Evolutionary conservation across 2,113 vertebrate species (phyloP), one percentile per base, ranked within the genome.

Genomic region (Megatriorchis doriae): DNA sequence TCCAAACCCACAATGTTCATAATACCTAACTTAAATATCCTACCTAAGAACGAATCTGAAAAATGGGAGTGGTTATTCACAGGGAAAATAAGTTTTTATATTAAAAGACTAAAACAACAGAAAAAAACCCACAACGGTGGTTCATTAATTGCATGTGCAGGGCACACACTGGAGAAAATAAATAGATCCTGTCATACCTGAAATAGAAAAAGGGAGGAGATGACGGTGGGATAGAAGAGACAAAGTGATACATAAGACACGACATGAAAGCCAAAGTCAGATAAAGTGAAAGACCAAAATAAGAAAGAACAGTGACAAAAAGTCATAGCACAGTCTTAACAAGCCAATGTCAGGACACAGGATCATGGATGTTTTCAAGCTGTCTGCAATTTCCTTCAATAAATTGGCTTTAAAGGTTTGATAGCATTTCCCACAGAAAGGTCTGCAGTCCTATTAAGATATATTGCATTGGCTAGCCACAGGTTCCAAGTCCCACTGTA

Each of bases 291-390:
- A 81, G 72, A 61, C 56, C 48, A n/a, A 89, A 94, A 79, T 48
- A 85, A 79, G 86, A 87, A 94, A 90, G 52, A 56, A 19, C n/a
- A 66, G 16, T 86, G 79, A 81, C 86, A 93, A 27, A 80, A 79
- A 88, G 63, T 48, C 79, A 90, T 72, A 86, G 63, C 22, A 43
- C 29, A 42, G 3, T 25, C 59, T 86, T 94, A 95, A 94, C 38
- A 73, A 93, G 88, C 21, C 86, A 83, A 4, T 90, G 90, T 94
- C 95, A 82, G 34, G 90, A 81, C 83, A 89, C 66, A 96, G 58
- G 66, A 82, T 90, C 95, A 86, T 74, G 75, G 88, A 83, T 90
- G 67, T 94, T 92, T 95, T 95, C 92, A 94, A 94, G 63, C 85
- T 92, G 71, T 74, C 95, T 93, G 55, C 79, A 88, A 86, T 93